Percentiles rank a stretch among this genome's conserved stretches.
phyloP scores from a whole-genome alignment of 1,140 invertebrate species.

The Macrobrachium nipponense region DNA sequence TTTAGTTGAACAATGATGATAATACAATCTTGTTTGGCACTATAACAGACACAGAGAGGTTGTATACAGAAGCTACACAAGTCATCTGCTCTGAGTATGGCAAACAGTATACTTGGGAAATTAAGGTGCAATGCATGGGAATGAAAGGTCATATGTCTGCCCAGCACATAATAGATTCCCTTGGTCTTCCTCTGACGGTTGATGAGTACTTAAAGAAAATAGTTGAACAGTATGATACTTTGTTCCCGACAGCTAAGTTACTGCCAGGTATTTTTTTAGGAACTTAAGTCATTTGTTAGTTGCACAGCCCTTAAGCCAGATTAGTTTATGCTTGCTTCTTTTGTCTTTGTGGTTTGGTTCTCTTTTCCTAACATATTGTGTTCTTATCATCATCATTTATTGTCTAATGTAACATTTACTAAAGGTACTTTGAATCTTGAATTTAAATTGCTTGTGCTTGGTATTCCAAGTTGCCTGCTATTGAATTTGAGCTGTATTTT shows the following conservation, averaged over 20 bases:
- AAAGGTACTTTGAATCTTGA: no score
- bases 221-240: constrained; percentile 66
- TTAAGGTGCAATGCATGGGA: constrained; percentile 72
- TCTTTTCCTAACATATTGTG: no score
- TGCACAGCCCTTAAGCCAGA: no score
- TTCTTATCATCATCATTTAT: no score
- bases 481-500: no score
- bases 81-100: constrained; percentile 68
- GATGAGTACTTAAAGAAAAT: constrained; percentile 69
- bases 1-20: no score
- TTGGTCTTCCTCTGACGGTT: constrained; percentile 69
- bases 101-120: constrained; percentile 71
- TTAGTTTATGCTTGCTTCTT: no score
- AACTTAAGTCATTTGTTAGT: no score
- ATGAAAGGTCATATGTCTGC: constrained; percentile 69
- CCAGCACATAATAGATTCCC: constrained; percentile 68
- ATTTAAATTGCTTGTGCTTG: no score
- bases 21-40: background rate
- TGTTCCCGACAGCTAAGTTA: constrained; percentile 68
- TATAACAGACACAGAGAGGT: constrained; percentile 69
- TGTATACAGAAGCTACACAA: constrained; percentile 70
- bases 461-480: no score
- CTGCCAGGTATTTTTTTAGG: constrained; percentile 73
- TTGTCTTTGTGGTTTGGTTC: no score
- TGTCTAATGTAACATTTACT: no score